These are phyloP conservation scores for Drosophila tristis DNA, from an alignment of 1,140 invertebrate species.

Conservation along the genomic window DNA sequence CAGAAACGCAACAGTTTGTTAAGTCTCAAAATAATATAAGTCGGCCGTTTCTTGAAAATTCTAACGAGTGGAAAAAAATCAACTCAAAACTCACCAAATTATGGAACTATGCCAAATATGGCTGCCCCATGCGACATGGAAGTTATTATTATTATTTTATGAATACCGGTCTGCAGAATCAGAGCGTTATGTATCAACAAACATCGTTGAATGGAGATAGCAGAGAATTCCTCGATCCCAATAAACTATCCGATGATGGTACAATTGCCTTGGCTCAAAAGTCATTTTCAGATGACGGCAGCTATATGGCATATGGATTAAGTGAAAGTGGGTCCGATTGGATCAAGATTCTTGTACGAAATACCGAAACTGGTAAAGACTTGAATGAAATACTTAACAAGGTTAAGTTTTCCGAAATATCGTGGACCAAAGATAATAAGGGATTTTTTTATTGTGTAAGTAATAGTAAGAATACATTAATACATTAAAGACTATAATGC, in stretches of 20 bases:
- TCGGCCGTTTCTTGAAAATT: slow-evolving; percentile 92
- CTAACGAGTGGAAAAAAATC: slow-evolving; percentile 89
- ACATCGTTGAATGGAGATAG: slow-evolving; percentile 91
- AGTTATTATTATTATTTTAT: slow-evolving; percentile 96
- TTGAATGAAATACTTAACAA: slow-evolving; percentile 95
- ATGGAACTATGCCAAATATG: slow-evolving; percentile 98
- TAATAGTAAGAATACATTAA: slow-evolving; percentile 12
- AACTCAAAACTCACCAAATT: slow-evolving; percentile 92
- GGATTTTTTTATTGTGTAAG: slow-evolving; percentile 97
- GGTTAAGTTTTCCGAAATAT: slow-evolving; percentile 95
- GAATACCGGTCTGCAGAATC: slow-evolving; percentile 98
- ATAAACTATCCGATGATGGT: slow-evolving; percentile 96
- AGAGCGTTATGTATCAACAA: slow-evolving; percentile 97
- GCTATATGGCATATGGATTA: slow-evolving; percentile 95
- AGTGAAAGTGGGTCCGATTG: slow-evolving; percentile 98
- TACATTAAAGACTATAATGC: neutral
- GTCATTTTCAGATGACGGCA: slow-evolving; percentile 96
- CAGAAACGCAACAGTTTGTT: slow-evolving; percentile 96
- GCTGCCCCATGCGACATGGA: slow-evolving; percentile 93
- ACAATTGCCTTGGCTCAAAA: slow-evolving; percentile 93
- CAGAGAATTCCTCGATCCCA: slow-evolving; percentile 97
- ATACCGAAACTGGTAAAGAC: slow-evolving; percentile 92
- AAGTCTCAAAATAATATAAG: slow-evolving; percentile 96
- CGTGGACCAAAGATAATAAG: slow-evolving; percentile 97
- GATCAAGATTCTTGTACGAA: slow-evolving; percentile 94